Percentiles rank a stretch among this genome's conserved stretches.
phyloP scores from a whole-genome alignment of 1,140 invertebrate genomes.

The Pollicipes pollicipes region DNA sequence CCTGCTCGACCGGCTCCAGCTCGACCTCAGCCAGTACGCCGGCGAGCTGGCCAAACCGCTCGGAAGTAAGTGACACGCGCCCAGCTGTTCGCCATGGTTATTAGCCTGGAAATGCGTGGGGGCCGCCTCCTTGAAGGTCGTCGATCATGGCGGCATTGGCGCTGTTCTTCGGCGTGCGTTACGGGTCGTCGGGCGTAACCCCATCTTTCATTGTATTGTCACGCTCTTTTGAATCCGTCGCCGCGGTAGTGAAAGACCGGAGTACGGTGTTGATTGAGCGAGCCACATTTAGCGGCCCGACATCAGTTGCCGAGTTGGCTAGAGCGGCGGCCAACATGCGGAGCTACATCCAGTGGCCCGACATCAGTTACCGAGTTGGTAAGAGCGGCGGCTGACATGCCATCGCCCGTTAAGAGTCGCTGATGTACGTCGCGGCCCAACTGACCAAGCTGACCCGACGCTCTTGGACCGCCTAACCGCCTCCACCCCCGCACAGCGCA shows the following conservation, averaged over 20 bases:
- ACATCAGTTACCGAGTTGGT: too few species aligned
- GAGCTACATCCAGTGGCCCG: too few species aligned
- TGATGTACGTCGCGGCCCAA: background rate
- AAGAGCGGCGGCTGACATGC: too few species aligned
- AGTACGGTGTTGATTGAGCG: too few species aligned
- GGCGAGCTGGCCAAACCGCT: slow-evolving; percentile 64
- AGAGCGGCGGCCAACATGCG: too few species aligned
- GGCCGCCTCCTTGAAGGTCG: background rate
- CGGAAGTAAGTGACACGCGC: slow-evolving; percentile 39
- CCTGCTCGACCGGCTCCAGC: slow-evolving; percentile 45
- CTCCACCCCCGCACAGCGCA: slow-evolving; percentile 44
- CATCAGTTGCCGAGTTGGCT: too few species aligned
- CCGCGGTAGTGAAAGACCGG: too few species aligned
- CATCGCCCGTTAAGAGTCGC: background rate
- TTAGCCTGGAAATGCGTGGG: too few species aligned
- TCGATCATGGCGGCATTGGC: slow-evolving; percentile 12
- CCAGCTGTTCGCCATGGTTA: background rate
- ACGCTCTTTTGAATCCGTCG: background rate
- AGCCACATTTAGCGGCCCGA: too few species aligned
- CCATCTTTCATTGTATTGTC: background rate
- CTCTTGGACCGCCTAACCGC: background rate
- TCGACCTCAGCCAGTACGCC: slow-evolving; percentile 63
- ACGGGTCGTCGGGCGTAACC: background rate
- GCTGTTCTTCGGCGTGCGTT: slow-evolving; percentile 19
- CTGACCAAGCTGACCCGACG: too few species aligned